Evolutionary conservation across 1,140 invertebrate genomes (phyloP), one percentile per base, ranked within the genome.

Genomic region (Ooceraea biroi): DNA sequence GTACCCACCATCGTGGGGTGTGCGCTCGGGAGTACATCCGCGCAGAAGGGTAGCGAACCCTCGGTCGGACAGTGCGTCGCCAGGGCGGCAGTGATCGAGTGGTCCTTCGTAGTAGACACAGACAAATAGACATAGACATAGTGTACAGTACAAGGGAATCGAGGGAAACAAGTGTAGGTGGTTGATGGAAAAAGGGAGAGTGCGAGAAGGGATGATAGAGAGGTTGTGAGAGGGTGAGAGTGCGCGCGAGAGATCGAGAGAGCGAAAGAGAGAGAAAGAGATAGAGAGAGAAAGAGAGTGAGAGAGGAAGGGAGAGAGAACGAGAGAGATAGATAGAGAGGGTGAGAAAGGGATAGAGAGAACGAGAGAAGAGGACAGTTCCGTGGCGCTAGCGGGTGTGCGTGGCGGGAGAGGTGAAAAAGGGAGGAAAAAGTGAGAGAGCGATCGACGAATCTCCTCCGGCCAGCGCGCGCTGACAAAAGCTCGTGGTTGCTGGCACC

Each of bases 241-340:
- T n/a, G 52, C 65, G n/a, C 11, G 50, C 48, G n/a, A 71, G 25
- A 12, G 60, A 60, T 60, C 10, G 63, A 41, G 36, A 55, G 60
- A 30, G 36, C 22, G 57, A 7, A 44, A 25, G 57, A 12, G 88
- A 85, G 90, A 85, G 93, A 77, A 85, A 76, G 82, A 85, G 82
- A 71, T 92, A 92, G 91, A 92, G 92, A 89, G 91, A 90, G 92
- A 91, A 92, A 91, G 92, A 92, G 44, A 58, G 19, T 14, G 65
- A 61, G 57, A 48, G 30, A 30, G 58, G 61, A 50, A 19, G 57
- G n/a, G 60, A 61, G 82, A 52, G 76, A 73, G 68, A 22, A 68
- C 55, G 82, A 68, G 14, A 83, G 71, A 22, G 63, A 44, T 22
- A 57, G 61, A 36, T 25, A 41, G 58, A 8, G 57, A 27, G 58